Conservation (phyloP, 2,113 vertebrate species). For the Rutilus rutilus region DNA sequence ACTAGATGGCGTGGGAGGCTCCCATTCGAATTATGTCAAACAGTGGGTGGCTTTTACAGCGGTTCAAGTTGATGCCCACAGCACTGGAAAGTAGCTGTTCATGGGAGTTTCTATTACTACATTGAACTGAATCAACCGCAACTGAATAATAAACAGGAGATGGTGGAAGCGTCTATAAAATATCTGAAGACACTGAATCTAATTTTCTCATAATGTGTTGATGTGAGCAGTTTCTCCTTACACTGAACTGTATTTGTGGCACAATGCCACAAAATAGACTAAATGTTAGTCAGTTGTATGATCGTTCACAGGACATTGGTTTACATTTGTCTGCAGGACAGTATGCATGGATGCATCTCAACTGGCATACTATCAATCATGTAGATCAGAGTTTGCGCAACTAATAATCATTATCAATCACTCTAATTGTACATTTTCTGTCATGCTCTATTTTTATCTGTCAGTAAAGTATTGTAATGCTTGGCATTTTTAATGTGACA, state of each 20-base stretch:
- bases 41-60: conserved; percentile 83
- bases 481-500: background rate
- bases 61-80: conserved; percentile 41
- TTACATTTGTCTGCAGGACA: background rate
- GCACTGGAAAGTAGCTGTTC: conserved; percentile 30
- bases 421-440: background rate
- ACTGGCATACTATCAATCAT: background rate
- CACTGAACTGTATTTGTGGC: conserved; percentile 6
- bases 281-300: background rate
- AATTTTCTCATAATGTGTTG: background rate
- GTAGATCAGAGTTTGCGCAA: background rate
- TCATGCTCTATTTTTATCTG: background rate
- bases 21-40: conserved; percentile 86
- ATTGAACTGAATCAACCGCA: background rate
- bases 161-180: background rate
- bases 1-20: conserved; percentile 63
- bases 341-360: background rate
- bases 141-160: background rate
- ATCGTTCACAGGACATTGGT: background rate
- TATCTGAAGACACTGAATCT: background rate
- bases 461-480: background rate
- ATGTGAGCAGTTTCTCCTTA: background rate
- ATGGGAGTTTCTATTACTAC: background rate
- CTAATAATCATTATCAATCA: background rate
- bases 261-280: background rate